Evolutionary conservation across 2,113 vertebrate genomes (phyloP).

Genomic region (Sphyrna mokarran): DNA sequence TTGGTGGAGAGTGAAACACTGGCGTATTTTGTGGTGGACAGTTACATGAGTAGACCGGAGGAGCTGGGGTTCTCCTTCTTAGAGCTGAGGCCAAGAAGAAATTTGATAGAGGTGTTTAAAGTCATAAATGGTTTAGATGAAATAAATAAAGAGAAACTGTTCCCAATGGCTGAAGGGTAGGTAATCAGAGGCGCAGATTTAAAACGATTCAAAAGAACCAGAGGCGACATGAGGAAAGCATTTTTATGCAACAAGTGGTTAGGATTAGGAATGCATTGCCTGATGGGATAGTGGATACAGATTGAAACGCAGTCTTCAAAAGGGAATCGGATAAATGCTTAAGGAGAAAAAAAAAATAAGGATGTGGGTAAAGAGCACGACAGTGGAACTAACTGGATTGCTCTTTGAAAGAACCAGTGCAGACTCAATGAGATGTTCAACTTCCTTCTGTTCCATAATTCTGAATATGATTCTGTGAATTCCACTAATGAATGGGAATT

Average conservation of each 20-base stretch:
- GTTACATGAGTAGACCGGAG: neutral
- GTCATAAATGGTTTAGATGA: neutral
- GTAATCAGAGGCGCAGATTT: neutral
- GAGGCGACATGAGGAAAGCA: neutral
- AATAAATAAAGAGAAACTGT: neutral
- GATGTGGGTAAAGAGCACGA: neutral
- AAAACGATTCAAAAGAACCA: neutral
- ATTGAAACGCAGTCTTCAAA: neutral
- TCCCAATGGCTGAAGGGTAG: neutral
- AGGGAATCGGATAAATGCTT: neutral
- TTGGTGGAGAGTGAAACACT: neutral
- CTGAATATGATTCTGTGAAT: neutral
- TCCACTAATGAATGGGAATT: neutral
- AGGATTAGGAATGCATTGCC: constrained; percentile 5
- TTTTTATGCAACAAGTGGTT: neutral
- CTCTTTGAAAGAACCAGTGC: neutral
- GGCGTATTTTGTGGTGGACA: neutral
- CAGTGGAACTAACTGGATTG: neutral
- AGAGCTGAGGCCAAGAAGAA: neutral
- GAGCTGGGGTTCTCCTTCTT: neutral
- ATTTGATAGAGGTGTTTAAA: neutral
- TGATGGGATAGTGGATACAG: neutral
- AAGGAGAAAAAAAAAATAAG: neutral
- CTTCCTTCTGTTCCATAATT: neutral
- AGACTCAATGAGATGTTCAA: neutral